Base-by-base conservation (phyloP, 2,113 vertebrate species). In the Antechinus stuartii region DNA sequence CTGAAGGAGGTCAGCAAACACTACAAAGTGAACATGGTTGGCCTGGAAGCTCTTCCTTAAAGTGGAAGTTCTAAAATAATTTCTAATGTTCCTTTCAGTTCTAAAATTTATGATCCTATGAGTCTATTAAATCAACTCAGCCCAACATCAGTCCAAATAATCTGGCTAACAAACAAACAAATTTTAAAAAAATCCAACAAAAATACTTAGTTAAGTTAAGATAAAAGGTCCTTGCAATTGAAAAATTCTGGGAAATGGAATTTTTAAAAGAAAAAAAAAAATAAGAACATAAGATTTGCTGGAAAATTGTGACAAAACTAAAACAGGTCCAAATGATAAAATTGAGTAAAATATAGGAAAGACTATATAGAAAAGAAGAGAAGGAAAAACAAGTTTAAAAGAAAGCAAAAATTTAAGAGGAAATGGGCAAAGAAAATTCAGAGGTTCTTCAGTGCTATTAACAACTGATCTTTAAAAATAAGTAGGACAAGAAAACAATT, bases 181-280 rank as follows among this genome's bases (percentile, higher is more conserved):
- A 93, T 91, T 3, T 3, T 49, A 3, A 49, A 49, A 54, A 9
- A 61, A 50, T 55, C 54, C 0, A n/a, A 47, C 25, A 76, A 92
- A 89, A 61, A 89, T 14, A 95, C 10, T 84, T 26, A 61, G 93
- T 54, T 94, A 54, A 91, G 42, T 42, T 42, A 42, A 42, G 46
- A 90, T 89, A 90, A 90, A 89, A 95, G 19, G 23, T 95, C 92
- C 91, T 94, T 53, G 46, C 94, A 84, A 84, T 23, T 84, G 68
- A 84, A 76, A 42, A 19, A 93, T 35, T 55, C 11, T 56, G 23
- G 27, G 10, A 10, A 52, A 25, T 90, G 4, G 35, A 94, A n/a
- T 14, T 2, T 30, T 68, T 52, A 24, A 56, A 27, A 94, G 8
- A 0, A 92, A 0, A 6, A n/a, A 25, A 93, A 57, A 56, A 26